Base-by-base conservation (phyloP, 2,888 invertebrate species). In the Phaedon cochleariae region DNA sequence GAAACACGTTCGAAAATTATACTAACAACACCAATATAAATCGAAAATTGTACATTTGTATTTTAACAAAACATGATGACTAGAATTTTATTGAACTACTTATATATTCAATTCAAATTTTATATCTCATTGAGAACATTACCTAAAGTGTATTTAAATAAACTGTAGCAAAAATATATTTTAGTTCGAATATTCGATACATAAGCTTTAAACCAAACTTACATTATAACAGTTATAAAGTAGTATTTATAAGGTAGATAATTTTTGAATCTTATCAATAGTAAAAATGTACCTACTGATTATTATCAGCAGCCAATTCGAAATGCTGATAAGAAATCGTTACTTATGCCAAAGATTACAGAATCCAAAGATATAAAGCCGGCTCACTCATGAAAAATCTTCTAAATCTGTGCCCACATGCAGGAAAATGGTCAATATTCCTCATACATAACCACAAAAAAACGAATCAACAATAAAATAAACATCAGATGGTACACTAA, bases 1-100 rank as follows among this genome's bases (percentile, higher is more conserved):
- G 57, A 59, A 5, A 7, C 26, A 26, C 55, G 58, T 67, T 67
- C 55, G 52, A 66, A 49, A 55, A 67, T 59, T 59, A 69, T 55
- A 67, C 60, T 10, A 70, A 70, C 74, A 80, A 78, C 79, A 80
- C 78, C 79, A 80, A 79, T 75, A 76, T 78, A 77, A 79, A 77
- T 78, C 77, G 77, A 77, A 77, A 59, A 70, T 70, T 78, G 79
- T 80, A 79, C 78, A 80, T 79, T 79, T 80, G 79, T 80, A 79
- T 76, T 78, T 77, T 75, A 76, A 70, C 64, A 67, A 72, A 70
- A 74, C 73, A 67, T 65, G 69, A 73, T 76, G 62, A 62, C 71
- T 74, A 73, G 71, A 73, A 68, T 74, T 76, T 75, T 75, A 77
- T 75, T 73, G 73, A 75, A 72, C 69, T 68, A 71, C 62, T n/a